phyloP scores from a whole-genome alignment of 2,888 invertebrate genomes.

The Ichneumoninae sp. region DNA sequence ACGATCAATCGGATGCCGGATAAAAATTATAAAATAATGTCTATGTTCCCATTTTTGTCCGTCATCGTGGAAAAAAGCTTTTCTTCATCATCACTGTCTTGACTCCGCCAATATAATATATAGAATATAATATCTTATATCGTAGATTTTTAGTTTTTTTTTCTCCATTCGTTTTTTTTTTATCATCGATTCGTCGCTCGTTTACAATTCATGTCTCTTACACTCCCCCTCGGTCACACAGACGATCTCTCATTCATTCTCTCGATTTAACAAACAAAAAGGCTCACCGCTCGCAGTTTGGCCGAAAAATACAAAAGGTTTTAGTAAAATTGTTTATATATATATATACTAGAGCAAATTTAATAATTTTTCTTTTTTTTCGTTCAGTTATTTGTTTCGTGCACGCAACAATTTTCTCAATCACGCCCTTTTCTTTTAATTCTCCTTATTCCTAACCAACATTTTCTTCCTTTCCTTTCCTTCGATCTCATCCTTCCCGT shows the following conservation, averaged over 20 bases:
- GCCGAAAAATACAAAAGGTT: slow-evolving; percentile 68
- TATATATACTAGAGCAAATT: slow-evolving; percentile 61
- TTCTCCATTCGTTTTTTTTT: slow-evolving; percentile 50
- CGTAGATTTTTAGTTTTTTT: slow-evolving; percentile 68
- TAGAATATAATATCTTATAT: slow-evolving; percentile 74
- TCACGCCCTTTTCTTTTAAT: slow-evolving; percentile 50
- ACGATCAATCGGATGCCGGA: slow-evolving; percentile 55
- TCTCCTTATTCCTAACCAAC: slow-evolving; percentile 46
- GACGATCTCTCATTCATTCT: slow-evolving; percentile 60
- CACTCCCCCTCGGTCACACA: slow-evolving; percentile 59
- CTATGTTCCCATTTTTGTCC: slow-evolving; percentile 59
- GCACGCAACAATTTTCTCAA: slow-evolving; percentile 56
- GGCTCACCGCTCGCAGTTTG: slow-evolving; percentile 68
- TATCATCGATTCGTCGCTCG: slow-evolving; percentile 37
- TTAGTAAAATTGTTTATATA: slow-evolving; percentile 50
- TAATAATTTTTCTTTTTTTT: slow-evolving; percentile 51
- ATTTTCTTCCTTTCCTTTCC: slow-evolving; percentile 49
- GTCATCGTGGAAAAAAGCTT: slow-evolving; percentile 49
- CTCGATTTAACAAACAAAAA: slow-evolving; percentile 63
- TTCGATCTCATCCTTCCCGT: slow-evolving; percentile 63
- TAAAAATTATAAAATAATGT: slow-evolving; percentile 70
- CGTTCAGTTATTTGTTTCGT: slow-evolving; percentile 49
- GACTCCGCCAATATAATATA: slow-evolving; percentile 65
- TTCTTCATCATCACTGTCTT: slow-evolving; percentile 48
- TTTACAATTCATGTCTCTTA: slow-evolving; percentile 59